Evolutionary conservation across 2,113 vertebrate genomes (phyloP), one percentile per base, ranked within the genome.

Genomic region (Hippocampus abdominalis): DNA sequence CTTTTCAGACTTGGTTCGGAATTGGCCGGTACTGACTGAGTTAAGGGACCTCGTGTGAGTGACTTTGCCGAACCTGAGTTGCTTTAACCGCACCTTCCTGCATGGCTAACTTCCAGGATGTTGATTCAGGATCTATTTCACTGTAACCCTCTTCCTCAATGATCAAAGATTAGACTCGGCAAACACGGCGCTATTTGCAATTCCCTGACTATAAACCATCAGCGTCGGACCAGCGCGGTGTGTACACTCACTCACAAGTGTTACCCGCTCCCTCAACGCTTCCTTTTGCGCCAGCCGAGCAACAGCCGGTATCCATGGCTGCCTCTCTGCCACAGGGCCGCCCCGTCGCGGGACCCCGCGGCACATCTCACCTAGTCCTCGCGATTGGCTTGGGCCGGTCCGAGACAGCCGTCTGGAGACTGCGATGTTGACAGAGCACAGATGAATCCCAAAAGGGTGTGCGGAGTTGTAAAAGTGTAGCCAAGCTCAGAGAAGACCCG

Each of bases 361-460:
- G 73, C 1, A 3, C 64, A 27, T 69, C 67, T 39, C 9, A 27
- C n/a, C 69, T 70, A 74, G 66, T 27, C 13, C 18, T 23, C 68
- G 9, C 75, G 72, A 87, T 84, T 85, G 83, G 86, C 68, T 21
- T 10, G 16, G 18, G 0, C 32, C 23, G 7, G 60, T 42, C 39
- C 21, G 64, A 59, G 68, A 72, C 57, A 16, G 25, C 73, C 7
- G 73, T 77, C 74, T 78, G 70, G 76, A 81, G 81, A 83, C 74
- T 62, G 60, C 72, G 42, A n/a, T 91, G 85, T 92, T 91, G 86
- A 91, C 87, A 88, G 82, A 89, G 79, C 83, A 65, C 80, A 81
- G 63, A 64, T 74, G 66, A 75, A 85, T 73, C 73, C 73, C 76
- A 79, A 25, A 80, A 87, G 78, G 82, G 85, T 80, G 84, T 91